Evolutionary conservation across 2,888 invertebrate genomes (phyloP).

Genomic region (Idaea dimidiata): DNA sequence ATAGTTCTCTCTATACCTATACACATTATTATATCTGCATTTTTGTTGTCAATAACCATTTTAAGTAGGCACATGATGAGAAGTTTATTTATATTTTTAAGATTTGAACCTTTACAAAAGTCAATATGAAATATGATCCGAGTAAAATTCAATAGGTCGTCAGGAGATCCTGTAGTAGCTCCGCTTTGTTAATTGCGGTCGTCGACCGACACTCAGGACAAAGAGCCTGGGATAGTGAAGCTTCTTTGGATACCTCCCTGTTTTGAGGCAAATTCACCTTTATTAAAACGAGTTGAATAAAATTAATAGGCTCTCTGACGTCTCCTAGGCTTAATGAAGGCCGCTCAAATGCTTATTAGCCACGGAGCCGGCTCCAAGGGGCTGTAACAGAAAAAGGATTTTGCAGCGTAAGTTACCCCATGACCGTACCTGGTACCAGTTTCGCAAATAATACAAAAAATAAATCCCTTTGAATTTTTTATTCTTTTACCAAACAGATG

Average conservation of each 20-base stretch:
- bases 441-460: conserved; percentile 39
- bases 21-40: too few species aligned
- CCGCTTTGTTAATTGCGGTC: conserved; percentile 50
- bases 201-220: conserved; percentile 41
- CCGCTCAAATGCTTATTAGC: conserved; percentile 66
- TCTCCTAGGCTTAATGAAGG: conserved; percentile 62
- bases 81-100: neutral
- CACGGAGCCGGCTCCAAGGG: conserved; percentile 51
- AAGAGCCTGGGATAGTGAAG: conserved; percentile 50
- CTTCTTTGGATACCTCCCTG: conserved; percentile 54
- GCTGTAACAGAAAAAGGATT: conserved; percentile 54
- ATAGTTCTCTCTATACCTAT: too few species aligned
- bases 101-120: conserved; percentile 16
- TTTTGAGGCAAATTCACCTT: conserved; percentile 62
- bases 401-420: conserved; percentile 26
- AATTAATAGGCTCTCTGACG: conserved; percentile 61
- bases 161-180: conserved; percentile 40
- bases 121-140: conserved; percentile 35
- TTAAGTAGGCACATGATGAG: neutral
- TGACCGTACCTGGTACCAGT: conserved; percentile 35
- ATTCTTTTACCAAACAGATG: conserved; percentile 33
- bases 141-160: conserved; percentile 35
- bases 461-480: conserved; percentile 32
- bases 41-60: too few species aligned
- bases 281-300: conserved; percentile 59